phyloP scores from a whole-genome alignment of 2,797 vertebrate species.

The Australoheros facetus region DNA sequence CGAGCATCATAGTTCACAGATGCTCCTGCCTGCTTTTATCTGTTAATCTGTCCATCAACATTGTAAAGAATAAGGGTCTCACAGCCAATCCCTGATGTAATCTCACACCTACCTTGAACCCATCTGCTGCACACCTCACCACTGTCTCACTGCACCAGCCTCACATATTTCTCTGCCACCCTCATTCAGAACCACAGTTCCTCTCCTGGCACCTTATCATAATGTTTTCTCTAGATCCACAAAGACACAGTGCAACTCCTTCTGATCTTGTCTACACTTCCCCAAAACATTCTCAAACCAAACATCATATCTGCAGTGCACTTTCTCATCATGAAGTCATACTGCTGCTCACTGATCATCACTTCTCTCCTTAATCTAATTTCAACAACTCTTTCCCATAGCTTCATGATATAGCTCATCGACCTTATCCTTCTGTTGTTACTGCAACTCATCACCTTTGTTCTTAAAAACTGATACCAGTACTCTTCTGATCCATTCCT shows the following conservation, averaged over 20 bases:
- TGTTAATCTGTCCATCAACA: not conserved
- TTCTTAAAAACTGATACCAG: too few relatives aligned
- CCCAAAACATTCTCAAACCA: not conserved
- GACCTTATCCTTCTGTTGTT: too few relatives aligned
- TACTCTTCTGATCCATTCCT: too few relatives aligned
- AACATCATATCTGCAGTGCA: not conserved
- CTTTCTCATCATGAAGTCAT: not conserved
- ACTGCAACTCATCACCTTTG: too few relatives aligned
- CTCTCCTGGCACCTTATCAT: not conserved
- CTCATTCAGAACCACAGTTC: not conserved
- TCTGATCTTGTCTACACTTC: not conserved
- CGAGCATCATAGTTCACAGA: not conserved
- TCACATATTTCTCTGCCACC: too few relatives aligned
- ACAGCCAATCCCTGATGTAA: not conserved
- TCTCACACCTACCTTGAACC: not conserved
- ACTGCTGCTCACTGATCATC: not conserved
- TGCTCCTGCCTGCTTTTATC: not conserved
- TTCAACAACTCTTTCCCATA: too few relatives aligned
- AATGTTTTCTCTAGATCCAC: not conserved
- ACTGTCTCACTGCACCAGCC: too few relatives aligned
- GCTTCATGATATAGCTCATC: too few relatives aligned
- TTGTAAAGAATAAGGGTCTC: not conserved
- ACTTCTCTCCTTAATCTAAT: too few relatives aligned
- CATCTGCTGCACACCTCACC: not conserved
- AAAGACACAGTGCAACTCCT: not conserved